These are phyloP conservation scores for Lepus timidus DNA, from an alignment of 2,113 vertebrate genomes.

Conservation along the genomic window DNA sequence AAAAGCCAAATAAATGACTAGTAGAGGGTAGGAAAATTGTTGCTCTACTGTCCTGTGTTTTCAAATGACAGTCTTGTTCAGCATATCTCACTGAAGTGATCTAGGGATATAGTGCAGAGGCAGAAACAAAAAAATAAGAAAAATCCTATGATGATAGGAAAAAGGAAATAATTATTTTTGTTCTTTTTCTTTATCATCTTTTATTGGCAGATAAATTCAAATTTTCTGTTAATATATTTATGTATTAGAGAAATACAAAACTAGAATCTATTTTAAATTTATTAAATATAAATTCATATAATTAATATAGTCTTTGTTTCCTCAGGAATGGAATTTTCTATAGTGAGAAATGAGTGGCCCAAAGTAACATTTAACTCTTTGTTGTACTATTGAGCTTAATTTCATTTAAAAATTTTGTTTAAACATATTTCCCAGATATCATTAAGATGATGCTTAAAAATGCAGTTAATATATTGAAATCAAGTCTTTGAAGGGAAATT, in stretches of 20 bases:
- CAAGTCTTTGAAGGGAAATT: not conserved
- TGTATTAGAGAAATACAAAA: not conserved
- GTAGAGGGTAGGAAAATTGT: not conserved
- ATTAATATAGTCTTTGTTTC: not conserved
- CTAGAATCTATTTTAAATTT: not conserved
- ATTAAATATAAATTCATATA: not conserved
- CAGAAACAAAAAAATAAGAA: not conserved
- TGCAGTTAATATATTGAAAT: not conserved
- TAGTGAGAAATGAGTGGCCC: not conserved
- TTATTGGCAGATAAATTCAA: not conserved
- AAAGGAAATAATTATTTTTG: not conserved
- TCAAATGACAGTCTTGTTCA: not conserved
- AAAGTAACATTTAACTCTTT: slow-evolving; percentile 9
- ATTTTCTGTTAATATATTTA: slow-evolving; percentile 23
- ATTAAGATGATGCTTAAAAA: not conserved
- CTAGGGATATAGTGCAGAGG: not conserved
- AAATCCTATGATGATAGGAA: not conserved
- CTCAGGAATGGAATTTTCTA: not conserved
- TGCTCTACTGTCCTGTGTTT: not conserved
- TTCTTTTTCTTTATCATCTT: not conserved
- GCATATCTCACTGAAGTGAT: not conserved
- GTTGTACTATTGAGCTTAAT: not conserved
- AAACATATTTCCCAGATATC: not conserved
- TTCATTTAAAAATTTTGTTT: slow-evolving; percentile 29
- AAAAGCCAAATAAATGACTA: not conserved